These are phyloP conservation scores for Notoglanidium macrostoma DNA, from an alignment of 2,797 vertebrate genomes.

Conservation along the genomic window DNA sequence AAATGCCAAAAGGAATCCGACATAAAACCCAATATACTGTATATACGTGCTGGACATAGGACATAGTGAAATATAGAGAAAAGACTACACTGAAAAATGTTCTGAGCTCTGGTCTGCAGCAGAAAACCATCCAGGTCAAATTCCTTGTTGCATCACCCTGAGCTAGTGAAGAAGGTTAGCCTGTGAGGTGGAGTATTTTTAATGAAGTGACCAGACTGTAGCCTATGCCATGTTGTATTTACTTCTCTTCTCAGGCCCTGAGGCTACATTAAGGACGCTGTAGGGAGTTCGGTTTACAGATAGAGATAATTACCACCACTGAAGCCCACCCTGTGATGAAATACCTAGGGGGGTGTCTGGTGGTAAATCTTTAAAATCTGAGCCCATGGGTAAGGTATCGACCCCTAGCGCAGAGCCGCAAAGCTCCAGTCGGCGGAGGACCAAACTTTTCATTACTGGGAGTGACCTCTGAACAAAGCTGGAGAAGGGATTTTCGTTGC, in stretches of 20 bases:
- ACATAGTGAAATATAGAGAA: not conserved
- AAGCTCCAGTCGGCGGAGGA: constrained; percentile 31
- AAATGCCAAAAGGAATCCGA: not conserved
- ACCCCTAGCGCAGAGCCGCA: constrained; percentile 29
- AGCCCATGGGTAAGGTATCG: constrained; percentile 43
- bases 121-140: not conserved
- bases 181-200: constrained; percentile 24
- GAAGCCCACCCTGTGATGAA: constrained; percentile 54
- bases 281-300: constrained; percentile 56
- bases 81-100: not conserved
- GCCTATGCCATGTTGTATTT: constrained; percentile 36
- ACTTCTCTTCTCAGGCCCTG: constrained; percentile 25
- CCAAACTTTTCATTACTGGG: constrained; percentile 47
- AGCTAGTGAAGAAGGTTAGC: not conserved
- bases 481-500: constrained; percentile 23
- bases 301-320: constrained; percentile 57
- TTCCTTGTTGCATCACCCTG: not conserved
- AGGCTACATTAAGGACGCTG: constrained; percentile 42
- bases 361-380: constrained; percentile 57
- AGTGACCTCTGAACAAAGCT: constrained; percentile 41
- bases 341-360: constrained; percentile 44
- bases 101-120: not conserved
- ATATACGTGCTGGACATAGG: not conserved
- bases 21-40: not conserved
- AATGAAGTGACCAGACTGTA: constrained; percentile 46